These are phyloP conservation scores for Maniola jurtina DNA, from an alignment of 1,140 invertebrate genomes.

Conservation along the genomic window DNA sequence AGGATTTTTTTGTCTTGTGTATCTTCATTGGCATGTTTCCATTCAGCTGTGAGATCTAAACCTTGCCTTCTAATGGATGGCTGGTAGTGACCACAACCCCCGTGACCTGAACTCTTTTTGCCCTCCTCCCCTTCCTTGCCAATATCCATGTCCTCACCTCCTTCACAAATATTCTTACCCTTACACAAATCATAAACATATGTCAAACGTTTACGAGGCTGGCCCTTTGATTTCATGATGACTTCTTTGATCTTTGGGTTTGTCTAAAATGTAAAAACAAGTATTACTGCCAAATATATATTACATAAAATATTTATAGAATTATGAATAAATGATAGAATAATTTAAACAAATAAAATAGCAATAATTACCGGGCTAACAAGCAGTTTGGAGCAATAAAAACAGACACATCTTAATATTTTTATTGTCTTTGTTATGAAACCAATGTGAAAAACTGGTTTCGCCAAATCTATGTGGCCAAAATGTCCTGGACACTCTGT, in stretches of 20 bases:
- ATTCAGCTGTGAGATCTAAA: constrained; percentile 96
- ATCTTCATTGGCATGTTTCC: constrained; percentile 99
- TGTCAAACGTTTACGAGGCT: constrained; percentile 94
- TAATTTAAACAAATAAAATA: no score
- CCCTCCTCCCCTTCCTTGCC: constrained; percentile 86
- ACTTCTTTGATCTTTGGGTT: constrained; percentile 99
- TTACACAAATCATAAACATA: constrained; percentile 99
- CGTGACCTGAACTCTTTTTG: constrained; percentile 89
- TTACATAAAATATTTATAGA: neutral
- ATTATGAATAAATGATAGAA: neutral
- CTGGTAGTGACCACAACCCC: constrained; percentile 98
- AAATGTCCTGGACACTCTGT: constrained; percentile 99
- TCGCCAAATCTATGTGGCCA: constrained; percentile 99
- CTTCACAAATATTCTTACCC: constrained; percentile 98
- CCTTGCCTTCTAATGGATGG: constrained; percentile 94
- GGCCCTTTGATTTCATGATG: constrained; percentile 97
- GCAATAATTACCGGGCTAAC: constrained; percentile 90
- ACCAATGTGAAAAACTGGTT: constrained; percentile 99
- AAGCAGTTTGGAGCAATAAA: constrained; percentile 97
- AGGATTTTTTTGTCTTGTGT: constrained; percentile 97
- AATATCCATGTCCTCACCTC: constrained; percentile 98
- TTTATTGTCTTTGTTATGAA: constrained; percentile 99
- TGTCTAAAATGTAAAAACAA: constrained; percentile 77
- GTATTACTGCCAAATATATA: neutral
- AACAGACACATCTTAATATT: constrained; percentile 97